Conservation (phyloP, 2,888 invertebrate species). For the Molanna angustata region DNA sequence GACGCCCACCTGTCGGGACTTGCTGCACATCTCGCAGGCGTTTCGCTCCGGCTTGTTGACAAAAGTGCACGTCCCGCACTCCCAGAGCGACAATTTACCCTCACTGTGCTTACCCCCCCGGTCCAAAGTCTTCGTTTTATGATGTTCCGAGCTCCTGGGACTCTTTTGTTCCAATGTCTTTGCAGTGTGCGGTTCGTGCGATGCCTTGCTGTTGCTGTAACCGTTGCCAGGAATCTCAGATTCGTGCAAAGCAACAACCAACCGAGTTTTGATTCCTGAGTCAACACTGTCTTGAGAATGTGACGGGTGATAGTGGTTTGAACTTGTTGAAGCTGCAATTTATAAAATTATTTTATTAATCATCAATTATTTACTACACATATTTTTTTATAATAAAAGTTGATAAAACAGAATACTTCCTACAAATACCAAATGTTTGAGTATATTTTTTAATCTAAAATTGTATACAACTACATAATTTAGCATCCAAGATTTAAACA, state of each 20-base stretch:
- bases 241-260: slow-evolving; percentile 49
- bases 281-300: slow-evolving; percentile 11
- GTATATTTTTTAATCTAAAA: background rate
- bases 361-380: no score
- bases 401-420: no score
- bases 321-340: slow-evolving; percentile 7
- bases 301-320: slow-evolving; percentile 4
- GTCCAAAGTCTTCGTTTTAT: slow-evolving; percentile 11
- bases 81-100: slow-evolving; percentile 52
- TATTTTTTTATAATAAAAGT: no score
- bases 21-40: slow-evolving; percentile 76
- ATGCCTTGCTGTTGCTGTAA: background rate
- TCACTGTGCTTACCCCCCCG: background rate
- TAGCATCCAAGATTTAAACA: no score
- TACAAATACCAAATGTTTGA: background rate
- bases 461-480: background rate
- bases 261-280: slow-evolving; percentile 34
- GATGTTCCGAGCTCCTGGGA: slow-evolving; percentile 9
- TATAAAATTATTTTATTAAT: background rate
- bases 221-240: slow-evolving; percentile 37
- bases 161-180: slow-evolving; percentile 19
- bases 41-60: slow-evolving; percentile 54
- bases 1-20: slow-evolving; percentile 57
- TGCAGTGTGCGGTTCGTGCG: background rate
- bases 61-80: slow-evolving; percentile 70